A percentile compares a stretch with the other conserved stretches of the same genome.
Conservation (phyloP, 1,140 invertebrate genomes). For the Carposina sasakii region DNA sequence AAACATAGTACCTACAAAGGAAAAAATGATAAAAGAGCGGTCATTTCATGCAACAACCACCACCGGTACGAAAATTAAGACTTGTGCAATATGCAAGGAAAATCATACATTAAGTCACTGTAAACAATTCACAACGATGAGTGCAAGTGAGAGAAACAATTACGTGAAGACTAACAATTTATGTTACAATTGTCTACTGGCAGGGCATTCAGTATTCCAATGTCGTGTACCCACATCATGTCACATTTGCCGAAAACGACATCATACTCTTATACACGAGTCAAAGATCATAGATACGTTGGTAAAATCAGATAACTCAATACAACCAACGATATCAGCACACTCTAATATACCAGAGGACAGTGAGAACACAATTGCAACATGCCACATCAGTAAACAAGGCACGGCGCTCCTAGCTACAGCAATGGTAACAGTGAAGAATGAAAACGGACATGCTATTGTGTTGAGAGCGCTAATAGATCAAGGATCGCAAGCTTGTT, state of each 20-base stretch:
- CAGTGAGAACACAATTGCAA: neutral
- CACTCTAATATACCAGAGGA: neutral
- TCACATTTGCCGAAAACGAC: constrained; percentile 19
- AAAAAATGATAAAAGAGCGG: constrained; percentile 6
- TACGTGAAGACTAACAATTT: constrained; percentile 24
- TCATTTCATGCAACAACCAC: constrained; percentile 10
- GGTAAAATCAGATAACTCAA: neutral
- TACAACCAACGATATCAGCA: neutral
- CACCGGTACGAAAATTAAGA: constrained; percentile 8
- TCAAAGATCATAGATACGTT: too few species aligned
- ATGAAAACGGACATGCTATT: constrained; percentile 5
- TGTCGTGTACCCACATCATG: constrained; percentile 15
- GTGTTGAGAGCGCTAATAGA: constrained; percentile 19
- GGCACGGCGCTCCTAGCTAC: constrained; percentile 21
- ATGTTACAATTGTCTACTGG: constrained; percentile 26
- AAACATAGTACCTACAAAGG: too few species aligned
- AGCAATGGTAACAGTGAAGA: constrained; percentile 13
- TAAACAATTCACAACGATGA: constrained; percentile 20
- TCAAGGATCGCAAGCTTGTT: constrained; percentile 22
- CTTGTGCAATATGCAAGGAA: constrained; percentile 19
- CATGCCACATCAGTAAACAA: neutral
- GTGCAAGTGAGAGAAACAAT: constrained; percentile 12
- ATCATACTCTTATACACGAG: constrained; percentile 25
- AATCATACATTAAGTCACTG: constrained; percentile 23
- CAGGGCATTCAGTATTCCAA: constrained; percentile 18